Percentiles rank a stretch among this genome's conserved stretches.
Evolutionary conservation across 1,140 invertebrate genomes (phyloP).

Genomic region (Trachymyrmex cornetzi): DNA sequence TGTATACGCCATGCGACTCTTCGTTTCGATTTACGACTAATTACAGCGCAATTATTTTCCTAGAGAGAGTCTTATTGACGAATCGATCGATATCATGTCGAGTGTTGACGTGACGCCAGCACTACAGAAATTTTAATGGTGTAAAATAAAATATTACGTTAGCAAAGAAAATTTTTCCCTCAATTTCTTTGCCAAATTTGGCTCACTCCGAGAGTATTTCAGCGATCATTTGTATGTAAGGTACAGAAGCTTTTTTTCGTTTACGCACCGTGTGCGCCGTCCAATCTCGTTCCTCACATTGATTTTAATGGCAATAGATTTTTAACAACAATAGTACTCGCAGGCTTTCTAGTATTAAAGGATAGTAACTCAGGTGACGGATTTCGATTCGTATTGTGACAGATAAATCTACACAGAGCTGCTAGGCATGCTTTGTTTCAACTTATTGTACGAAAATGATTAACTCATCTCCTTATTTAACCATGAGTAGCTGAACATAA

Average conservation of each 20-base stretch:
- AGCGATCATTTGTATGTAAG: background rate
- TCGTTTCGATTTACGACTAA: background rate
- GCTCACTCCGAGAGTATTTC: background rate
- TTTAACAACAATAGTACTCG: conserved; percentile 50
- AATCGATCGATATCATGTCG: background rate
- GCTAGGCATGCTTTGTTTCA: background rate
- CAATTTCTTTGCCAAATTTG: background rate
- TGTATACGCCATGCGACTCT: background rate
- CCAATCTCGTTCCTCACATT: conserved; percentile 29
- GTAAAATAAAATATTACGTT: background rate
- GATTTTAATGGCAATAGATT: conserved; percentile 2
- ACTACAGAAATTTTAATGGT: background rate
- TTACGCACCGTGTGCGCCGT: background rate
- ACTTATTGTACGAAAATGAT: background rate
- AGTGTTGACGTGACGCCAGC: no score
- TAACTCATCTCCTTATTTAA: background rate
- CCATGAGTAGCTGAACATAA: background rate
- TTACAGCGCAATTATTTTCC: conserved; percentile 3
- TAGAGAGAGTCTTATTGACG: background rate
- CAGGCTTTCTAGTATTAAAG: conserved; percentile 11
- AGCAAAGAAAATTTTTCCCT: conserved; percentile 8
- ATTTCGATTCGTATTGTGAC: background rate
- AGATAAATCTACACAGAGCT: background rate
- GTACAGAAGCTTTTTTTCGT: conserved; percentile 10
- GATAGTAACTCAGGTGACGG: background rate